A percentile compares a stretch with the other conserved stretches of the same genome.
Evolutionary conservation across 1,140 invertebrate genomes (phyloP).

Genomic region (Homalodisca vitripennis): DNA sequence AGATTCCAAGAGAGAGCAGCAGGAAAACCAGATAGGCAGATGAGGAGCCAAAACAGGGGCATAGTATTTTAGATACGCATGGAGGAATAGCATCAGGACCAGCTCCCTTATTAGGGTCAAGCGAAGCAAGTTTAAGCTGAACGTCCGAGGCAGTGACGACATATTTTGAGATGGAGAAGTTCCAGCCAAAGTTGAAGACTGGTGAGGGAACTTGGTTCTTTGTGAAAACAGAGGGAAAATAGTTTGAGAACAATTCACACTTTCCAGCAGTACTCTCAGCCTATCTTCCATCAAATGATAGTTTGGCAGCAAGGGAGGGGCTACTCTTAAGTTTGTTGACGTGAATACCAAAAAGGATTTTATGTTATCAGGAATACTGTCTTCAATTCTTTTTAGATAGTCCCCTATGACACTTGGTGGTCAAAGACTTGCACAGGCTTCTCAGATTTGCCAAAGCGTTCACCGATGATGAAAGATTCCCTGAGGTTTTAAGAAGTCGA

Average conservation of each 20-base stretch:
- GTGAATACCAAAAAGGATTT: not conserved
- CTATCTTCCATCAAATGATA: not conserved
- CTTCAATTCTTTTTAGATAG: not conserved
- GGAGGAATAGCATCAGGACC: constrained; percentile 20
- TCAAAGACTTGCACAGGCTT: not conserved
- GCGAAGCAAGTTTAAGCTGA: not conserved
- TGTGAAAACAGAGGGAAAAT: not conserved
- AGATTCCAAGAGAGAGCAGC: not conserved
- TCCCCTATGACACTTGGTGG: not conserved
- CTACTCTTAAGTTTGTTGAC: not conserved
- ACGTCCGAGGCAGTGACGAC: not conserved
- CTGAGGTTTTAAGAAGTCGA: not conserved
- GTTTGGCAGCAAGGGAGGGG: not conserved
- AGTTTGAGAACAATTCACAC: not conserved
- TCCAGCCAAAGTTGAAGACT: not conserved
- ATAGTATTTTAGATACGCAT: not conserved
- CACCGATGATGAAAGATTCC: not conserved
- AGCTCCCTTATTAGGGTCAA: not conserved
- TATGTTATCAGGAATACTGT: not conserved
- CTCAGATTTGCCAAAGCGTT: not conserved
- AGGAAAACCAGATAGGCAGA: not conserved
- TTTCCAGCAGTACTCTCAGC: not conserved
- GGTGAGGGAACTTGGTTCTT: not conserved
- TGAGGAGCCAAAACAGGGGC: constrained; percentile 12
- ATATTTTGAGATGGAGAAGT: not conserved